Evolutionary conservation across 2,888 invertebrate genomes (phyloP), one percentile per base, ranked within the genome.

Genomic region (Heliconius hortense): DNA sequence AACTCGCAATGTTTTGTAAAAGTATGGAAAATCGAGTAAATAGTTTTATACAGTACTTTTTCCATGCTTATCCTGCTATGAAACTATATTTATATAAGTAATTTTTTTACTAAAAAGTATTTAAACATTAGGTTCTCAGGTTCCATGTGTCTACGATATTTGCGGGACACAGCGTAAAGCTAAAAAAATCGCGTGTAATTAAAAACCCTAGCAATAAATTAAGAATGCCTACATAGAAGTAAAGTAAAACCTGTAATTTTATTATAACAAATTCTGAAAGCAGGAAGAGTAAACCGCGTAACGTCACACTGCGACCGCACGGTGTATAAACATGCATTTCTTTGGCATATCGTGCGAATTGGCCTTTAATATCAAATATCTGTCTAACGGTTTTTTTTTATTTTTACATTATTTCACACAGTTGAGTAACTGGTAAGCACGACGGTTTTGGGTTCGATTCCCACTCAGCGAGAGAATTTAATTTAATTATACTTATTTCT

Each of bases 281-380:
- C 74, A 77, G 79, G 79, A 79, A 78, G 78, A 66, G 48, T 68
- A 60, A 73, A 78, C 76, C 78, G 76, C 78, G 75, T 75, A 75
- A 72, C 48, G 70, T 75, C 53, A 69, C 28, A 64, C 70, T 24
- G 74, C 43, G 70, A 75, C 74, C 74, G 70, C 74, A 71, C 21
- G 26, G 39, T 75, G 63, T 72, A 59, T 59, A 28, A 59, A 64
- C 68, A 72, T 59, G 59, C 72, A 73, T 75, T 73, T 75, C 70
- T 73, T 76, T 70, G 71, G 71, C 69, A 56, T 60, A 73, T 73
- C 74, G 73, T 73, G 74, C 67, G 74, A 77, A 71, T 74, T 60
- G 69, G n/a, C 75, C 26, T 69, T 21, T 43, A 59, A 66, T 76
- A 56, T 76, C 56, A 39, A 28, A 70, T 76, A 62, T 8, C 76